These are phyloP conservation scores for Sarcophaga subvicina DNA, from an alignment of 2,888 invertebrate genomes.

Conservation along the genomic window DNA sequence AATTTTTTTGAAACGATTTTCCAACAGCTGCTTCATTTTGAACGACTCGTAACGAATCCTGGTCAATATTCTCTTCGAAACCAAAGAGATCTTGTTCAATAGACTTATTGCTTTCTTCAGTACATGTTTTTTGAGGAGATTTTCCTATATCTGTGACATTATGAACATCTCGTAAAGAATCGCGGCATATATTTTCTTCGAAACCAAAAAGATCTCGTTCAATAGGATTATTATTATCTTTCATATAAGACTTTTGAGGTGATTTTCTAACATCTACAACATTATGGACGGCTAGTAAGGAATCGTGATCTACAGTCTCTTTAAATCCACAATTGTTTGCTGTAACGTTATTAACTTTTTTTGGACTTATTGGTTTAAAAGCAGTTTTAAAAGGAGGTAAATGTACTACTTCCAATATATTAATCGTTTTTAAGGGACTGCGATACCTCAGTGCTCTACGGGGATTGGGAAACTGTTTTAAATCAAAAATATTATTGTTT, in stretches of 20 bases:
- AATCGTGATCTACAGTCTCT: constrained; percentile 43
- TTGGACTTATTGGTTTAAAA: constrained; percentile 22
- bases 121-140: neutral
- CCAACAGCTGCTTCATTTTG: neutral
- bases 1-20: neutral
- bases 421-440: constrained; percentile 77
- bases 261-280: neutral
- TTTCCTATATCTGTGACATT: neutral
- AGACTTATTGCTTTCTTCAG: constrained; percentile 3
- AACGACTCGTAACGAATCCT: constrained; percentile 12
- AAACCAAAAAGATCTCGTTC: constrained; percentile 74
- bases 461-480: constrained; percentile 75
- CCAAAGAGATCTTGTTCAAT: constrained; percentile 74
- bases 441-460: constrained; percentile 73
- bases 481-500: constrained; percentile 67
- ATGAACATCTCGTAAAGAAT: constrained; percentile 2
- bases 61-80: neutral
- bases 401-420: constrained; percentile 76
- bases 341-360: constrained; percentile 42
- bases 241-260: neutral
- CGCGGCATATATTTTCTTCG: constrained; percentile 18
- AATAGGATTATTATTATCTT: constrained; percentile 4
- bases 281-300: neutral
- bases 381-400: constrained; percentile 75
- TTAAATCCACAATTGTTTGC: constrained; percentile 62